Percentiles rank a stretch among this genome's conserved stretches.
These are phyloP conservation scores for Empidonax alnorum DNA, from an alignment of 2,113 vertebrate species.

Conservation along the genomic window DNA sequence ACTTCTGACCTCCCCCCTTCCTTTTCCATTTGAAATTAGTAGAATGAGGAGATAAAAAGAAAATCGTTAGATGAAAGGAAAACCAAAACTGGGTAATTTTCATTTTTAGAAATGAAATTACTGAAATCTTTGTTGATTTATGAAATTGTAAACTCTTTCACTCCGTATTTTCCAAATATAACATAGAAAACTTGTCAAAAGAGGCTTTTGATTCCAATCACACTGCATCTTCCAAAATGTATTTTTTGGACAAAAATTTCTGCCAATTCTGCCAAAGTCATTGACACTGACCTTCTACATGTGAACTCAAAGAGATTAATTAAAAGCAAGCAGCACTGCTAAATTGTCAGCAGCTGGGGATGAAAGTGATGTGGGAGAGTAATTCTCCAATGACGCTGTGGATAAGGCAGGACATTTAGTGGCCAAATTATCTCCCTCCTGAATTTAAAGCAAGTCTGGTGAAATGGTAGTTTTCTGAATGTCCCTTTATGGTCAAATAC, in stretches of 20 bases:
- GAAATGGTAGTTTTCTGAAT: not conserved
- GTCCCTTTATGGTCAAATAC: not conserved
- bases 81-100: not conserved
- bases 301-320: slow-evolving; percentile 57
- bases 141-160: not conserved
- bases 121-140: not conserved
- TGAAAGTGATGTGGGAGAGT: slow-evolving; percentile 23
- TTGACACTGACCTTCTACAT: slow-evolving; percentile 40
- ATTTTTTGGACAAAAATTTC: not conserved
- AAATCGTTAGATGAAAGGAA: not conserved
- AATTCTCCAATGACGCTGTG: not conserved
- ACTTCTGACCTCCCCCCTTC: not conserved
- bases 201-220: not conserved
- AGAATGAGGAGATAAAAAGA: not conserved
- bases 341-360: slow-evolving; percentile 62
- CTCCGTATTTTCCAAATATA: not conserved
- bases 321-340: slow-evolving; percentile 27
- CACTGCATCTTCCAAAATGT: not conserved
- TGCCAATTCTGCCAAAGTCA: not conserved
- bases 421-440: slow-evolving; percentile 43
- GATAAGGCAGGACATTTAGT: slow-evolving; percentile 39
- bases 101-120: not conserved
- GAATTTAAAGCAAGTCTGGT: slow-evolving; percentile 19
- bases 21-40: not conserved
- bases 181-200: not conserved